These are phyloP conservation scores for Coenonympha arcania DNA, from an alignment of 2,888 invertebrate genomes.

Conservation along the genomic window DNA sequence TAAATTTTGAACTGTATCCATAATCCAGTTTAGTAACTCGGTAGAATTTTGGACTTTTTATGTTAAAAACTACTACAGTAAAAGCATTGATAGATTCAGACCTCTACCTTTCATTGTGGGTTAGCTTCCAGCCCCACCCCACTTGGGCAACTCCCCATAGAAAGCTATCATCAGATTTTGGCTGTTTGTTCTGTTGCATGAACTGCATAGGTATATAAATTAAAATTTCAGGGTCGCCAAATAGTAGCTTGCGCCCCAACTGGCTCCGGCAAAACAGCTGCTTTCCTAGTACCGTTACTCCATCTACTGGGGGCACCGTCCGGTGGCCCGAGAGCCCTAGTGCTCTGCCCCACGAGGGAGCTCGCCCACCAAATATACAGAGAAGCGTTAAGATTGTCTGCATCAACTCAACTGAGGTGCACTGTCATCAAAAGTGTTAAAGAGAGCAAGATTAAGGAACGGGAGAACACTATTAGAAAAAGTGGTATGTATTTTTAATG, in stretches of 20 bases:
- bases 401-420: conserved; percentile 81
- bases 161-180: too few relatives aligned
- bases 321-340: conserved; percentile 87
- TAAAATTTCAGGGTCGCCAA: conserved; percentile 77
- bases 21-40: too few relatives aligned
- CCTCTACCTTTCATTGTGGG: too few relatives aligned
- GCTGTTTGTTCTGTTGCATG: too few relatives aligned
- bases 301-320: conserved; percentile 80
- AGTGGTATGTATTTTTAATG: too few relatives aligned
- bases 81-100: too few relatives aligned
- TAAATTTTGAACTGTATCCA: too few relatives aligned
- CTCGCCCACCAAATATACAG: conserved; percentile 91
- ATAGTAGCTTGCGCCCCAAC: conserved; percentile 96
- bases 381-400: conserved; percentile 84
- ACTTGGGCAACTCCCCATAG: too few relatives aligned
- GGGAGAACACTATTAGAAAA: conserved; percentile 81
- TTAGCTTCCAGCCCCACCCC: too few relatives aligned
- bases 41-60: too few relatives aligned
- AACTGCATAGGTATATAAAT: too few relatives aligned
- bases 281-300: conserved; percentile 92
- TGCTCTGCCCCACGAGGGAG: conserved; percentile 95
- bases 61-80: too few relatives aligned
- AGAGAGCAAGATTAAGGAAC: conserved; percentile 81
- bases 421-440: conserved; percentile 87
- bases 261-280: conserved; percentile 97